Evolutionary conservation across 2,888 invertebrate genomes (phyloP), one percentile per base, ranked within the genome.

Genomic region (Acronicta alni): DNA sequence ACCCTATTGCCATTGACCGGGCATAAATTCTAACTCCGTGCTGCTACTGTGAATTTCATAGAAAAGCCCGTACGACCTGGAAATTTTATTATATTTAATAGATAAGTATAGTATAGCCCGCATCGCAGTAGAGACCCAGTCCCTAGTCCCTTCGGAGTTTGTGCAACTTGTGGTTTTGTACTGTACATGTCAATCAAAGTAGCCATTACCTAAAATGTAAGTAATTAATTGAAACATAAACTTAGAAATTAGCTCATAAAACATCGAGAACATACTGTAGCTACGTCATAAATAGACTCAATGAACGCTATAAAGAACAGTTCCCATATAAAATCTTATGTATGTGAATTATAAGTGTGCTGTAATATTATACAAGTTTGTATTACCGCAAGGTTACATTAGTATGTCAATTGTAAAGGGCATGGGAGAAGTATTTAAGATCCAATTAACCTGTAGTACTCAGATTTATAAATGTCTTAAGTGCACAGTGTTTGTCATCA

Each of bases 361-460:
- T 60, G 49, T 62, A 61, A 61, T 70, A 53, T 57, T 54, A 71
- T 63, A 71, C 55, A 68, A 60, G 61, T 57, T 55, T 42, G 46
- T 54, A 61, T 61, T 49, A 26, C 35, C 18, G 32, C 74, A 74
- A 75, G 74, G 75, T 66, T 67, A 47, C 46, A 69, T 67, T 69
- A 55, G 45, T 64, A 47, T 72, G 69, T 69, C 62, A 62, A 39
- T 58, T 42, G 52, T 60, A 76, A 75, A 75, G 71, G 64, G 71
- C 64, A 76, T 76, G 72, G 45, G 77, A 72, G 57, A 72, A 58
- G 41, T 46, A 66, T 58, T 57, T 60, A 73, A 68, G 58, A 35
- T 45, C 69, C 58, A 64, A 75, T 75, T 62, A 62, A 61, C 37
- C 54, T 47, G 53, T 47, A 42, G 5, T n/a, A 35, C 35, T 35